Evolutionary conservation across 1,140 invertebrate genomes (phyloP), one percentile per base, ranked within the genome.

Genomic region (Orussus abietinus): DNA sequence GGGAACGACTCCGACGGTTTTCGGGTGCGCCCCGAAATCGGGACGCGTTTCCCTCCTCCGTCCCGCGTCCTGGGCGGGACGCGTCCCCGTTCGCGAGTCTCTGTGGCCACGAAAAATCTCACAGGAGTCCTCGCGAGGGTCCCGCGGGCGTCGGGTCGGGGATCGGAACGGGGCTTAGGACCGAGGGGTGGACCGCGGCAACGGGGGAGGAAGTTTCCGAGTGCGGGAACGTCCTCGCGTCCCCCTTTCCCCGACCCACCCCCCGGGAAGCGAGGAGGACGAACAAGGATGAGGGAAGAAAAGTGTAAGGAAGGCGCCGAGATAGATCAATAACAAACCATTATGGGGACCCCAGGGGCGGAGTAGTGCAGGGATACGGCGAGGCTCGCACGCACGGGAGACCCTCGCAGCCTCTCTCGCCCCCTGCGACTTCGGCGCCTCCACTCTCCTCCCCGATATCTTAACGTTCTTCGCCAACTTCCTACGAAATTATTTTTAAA

Each of bases 251-350:
- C 14, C 19, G 25, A 37, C 45, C 45, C 45, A 45, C 45, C 14
- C 44, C 41, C 25, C 19, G 21, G 17, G 18, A 29, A 42, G 45
- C 40, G 34, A 42, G 19, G 33, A 49, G 42, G 32, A 37, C 34
- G 38, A 40, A 30, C 19, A 38, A 20, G 34, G 38, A 39, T 39
- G 26, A 53, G 48, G 41, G 42, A 55, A 51, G 49, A 58, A 53
- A 55, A 55, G 40, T 53, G 33, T 48, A 49, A 49, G 52, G 43
- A 55, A 56, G 36, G 28, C 49, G 47, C 41, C 32, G 49, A 51
- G 53, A 56, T 58, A 59, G 59, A 63, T 63, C 60, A 59, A 63
- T 63, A 60, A 63, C 60, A 62, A 69, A 65, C 63, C 62, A 67
- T 69, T 67, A 66, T 60, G 53, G n/a, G n/a, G 57, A 60, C 54